phyloP scores from a whole-genome alignment of 2,797 vertebrate genomes.

The Diplodus sargus region DNA sequence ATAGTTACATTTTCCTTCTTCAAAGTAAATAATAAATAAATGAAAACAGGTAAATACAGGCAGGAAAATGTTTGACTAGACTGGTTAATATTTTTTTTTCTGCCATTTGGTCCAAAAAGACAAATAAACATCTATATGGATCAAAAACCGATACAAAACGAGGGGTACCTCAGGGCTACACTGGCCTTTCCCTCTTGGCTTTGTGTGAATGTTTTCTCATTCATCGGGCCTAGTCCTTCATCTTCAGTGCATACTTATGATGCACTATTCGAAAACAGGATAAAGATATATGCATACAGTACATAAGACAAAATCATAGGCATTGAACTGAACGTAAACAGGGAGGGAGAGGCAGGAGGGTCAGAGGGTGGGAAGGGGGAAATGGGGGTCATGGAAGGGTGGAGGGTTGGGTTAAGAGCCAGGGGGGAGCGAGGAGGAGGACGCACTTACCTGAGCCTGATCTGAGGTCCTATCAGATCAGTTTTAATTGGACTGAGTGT shows the following conservation, averaged over 20 bases:
- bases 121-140: conserved; percentile 82
- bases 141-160: conserved; percentile 96
- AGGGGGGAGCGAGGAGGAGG: conserved; percentile 87
- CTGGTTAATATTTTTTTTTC: conserved; percentile 72
- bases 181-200: conserved; percentile 98
- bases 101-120: conserved; percentile 79
- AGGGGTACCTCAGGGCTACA: conserved; percentile 99
- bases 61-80: conserved; percentile 82
- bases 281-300: conserved; percentile 84
- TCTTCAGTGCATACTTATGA: conserved; percentile 99
- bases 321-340: conserved; percentile 83
- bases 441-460: conserved; percentile 94
- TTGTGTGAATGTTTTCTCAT: conserved; percentile 90
- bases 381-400: conserved; percentile 44
- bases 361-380: conserved; percentile 48
- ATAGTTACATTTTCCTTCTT: conserved; percentile 62
- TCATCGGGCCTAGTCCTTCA: conserved; percentile 97
- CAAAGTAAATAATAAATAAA: conserved; percentile 55
- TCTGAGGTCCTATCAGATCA: conserved; percentile 99
- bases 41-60: conserved; percentile 74
- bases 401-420: conserved; percentile 74
- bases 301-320: conserved; percentile 84
- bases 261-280: conserved; percentile 96
- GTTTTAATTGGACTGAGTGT: conserved; percentile 99
- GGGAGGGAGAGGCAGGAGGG: conserved; percentile 54